Evolutionary conservation across 2,888 invertebrate genomes (phyloP), one percentile per base, ranked within the genome.

Genomic region (Drosophila prolongata): DNA sequence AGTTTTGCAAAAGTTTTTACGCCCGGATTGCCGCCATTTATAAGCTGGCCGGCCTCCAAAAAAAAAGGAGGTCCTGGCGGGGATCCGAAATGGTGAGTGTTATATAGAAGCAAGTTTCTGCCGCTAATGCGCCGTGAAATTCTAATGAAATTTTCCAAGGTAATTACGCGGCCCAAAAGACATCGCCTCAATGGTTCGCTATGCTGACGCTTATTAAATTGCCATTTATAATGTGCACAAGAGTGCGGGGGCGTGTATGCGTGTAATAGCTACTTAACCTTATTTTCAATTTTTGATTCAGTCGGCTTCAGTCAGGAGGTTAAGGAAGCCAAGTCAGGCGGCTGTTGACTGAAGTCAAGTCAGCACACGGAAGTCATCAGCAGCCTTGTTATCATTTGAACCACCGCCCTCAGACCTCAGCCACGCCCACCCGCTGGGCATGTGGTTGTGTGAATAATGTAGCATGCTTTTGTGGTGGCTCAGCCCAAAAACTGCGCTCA

Each of bases 271-370:
- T 87, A 89, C 89, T 85, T 85, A 85, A 80, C 89, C 89, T 89
- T 89, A 89, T 85, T 85, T 89, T 85, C 87, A 89, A 85, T 85
- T 89, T 84, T 85, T 85, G 89, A 85, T 85, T 85, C 76, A 79
- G 62, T 85, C 76, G 80, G 62, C 79, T 75, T 75, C 55, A 27
- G n/a, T 76, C 56, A 24, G 40, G n/a, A n/a, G 40, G 40, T 53
- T 53, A 38, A 27, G 58, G 56, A 57, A 78, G 79, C 38, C 71
- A 75, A 78, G 61, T 67, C 78, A 38, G 60, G 60, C 70, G 65
- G 58, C 42, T 40, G 53, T 42, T 43, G 53, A 14, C 47, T 52
- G 60, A 53, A 62, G 78, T 42, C 49, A 69, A 73, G 74, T 61
- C 66, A 70, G 77, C 61, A 56, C 59, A 71, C 77, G 83, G 88